Evolutionary conservation across 1,140 invertebrate species (phyloP), one percentile per base, ranked within the genome.

Genomic region (Nasonia giraulti): DNA sequence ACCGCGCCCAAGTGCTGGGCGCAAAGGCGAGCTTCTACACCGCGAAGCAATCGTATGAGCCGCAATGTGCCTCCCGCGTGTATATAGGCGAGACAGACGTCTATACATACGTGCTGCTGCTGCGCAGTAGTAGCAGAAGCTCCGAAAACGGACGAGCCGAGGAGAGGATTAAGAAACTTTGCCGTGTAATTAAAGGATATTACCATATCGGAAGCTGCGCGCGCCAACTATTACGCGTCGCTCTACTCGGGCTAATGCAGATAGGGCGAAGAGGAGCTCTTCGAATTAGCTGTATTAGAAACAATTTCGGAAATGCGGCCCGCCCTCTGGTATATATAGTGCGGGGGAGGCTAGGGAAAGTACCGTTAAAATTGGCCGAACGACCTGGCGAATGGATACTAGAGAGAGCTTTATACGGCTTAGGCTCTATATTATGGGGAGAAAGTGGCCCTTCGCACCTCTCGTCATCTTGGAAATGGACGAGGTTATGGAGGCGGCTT

Each of bases 81-180:
- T 27, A 27, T 27, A 27, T 10, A n/a, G 68, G 68, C 27, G 20
- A 62, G 55, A 62, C 55, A 62, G 55, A 62, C 17, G 55, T 62
- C n/a, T 62, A 62, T n/a, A 17, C 6, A 10, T 44, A 44, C 10
- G 8, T 7, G 6, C 50, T 8, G 20, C 55, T 62, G 20, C 55
- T 62, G 20, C 20, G 14, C 20, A 20, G 6, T 8, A 2, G 20
- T n/a, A 71, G 23, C 23, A 33, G 68, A 71, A 33, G 23, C 23
- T 27, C 14, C 2, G 23, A 31, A 69, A 31, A 31, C 27, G 68
- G 23, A 17, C 31, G 68, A 33, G 31, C 31, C 68, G 68, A 2
- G 5, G 68, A 71, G 23, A 33, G 68, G 68, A 11, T 71, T 71
- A 71, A 71, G 68, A 71, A 71, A 71, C 68, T 71, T 71, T 71